Percentiles rank a stretch among this genome's conserved stretches.
phyloP scores from a whole-genome alignment of 2,113 vertebrate genomes.

The Brachionichthys hirsutus region DNA sequence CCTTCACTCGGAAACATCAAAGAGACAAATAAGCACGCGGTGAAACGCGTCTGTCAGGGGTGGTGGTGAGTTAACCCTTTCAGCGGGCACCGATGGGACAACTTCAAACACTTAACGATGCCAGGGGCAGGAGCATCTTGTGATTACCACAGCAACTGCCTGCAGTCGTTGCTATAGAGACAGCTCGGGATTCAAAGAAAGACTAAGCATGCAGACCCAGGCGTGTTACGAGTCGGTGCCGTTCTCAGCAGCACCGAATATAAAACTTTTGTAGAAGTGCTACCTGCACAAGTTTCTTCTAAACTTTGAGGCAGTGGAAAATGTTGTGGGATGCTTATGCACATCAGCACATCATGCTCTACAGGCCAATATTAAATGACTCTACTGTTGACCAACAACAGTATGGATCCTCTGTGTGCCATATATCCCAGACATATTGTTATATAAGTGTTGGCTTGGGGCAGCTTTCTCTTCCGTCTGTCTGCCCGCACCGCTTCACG shows the following conservation, averaged over 20 bases:
- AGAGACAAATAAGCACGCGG: slow-evolving; percentile 64
- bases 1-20: slow-evolving; percentile 62
- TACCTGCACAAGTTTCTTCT: slow-evolving; percentile 65
- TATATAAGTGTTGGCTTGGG: slow-evolving; percentile 69
- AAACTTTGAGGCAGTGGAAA: slow-evolving; percentile 69
- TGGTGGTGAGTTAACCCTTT: slow-evolving; percentile 69
- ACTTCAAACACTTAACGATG: slow-evolving; percentile 71
- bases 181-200: slow-evolving; percentile 68
- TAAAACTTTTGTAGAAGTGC: slow-evolving; percentile 69
- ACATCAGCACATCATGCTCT: slow-evolving; percentile 72
- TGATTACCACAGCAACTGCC: slow-evolving; percentile 69
- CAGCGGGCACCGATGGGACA: slow-evolving; percentile 62
- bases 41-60: slow-evolving; percentile 45
- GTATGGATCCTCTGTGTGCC: slow-evolving; percentile 73
- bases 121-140: slow-evolving; percentile 63
- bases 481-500: slow-evolving; percentile 53
- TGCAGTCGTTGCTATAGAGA: slow-evolving; percentile 79
- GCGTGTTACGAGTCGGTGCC: slow-evolving; percentile 23
- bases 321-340: slow-evolving; percentile 70
- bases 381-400: slow-evolving; percentile 69
- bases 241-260: slow-evolving; percentile 29
- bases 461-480: slow-evolving; percentile 51
- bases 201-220: slow-evolving; percentile 18
- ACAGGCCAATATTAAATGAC: slow-evolving; percentile 66
- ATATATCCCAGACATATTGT: slow-evolving; percentile 70